A percentile compares a stretch with the other conserved stretches of the same genome.
Evolutionary conservation across 2,888 invertebrate species (phyloP).

Genomic region (Meiosimyza platycephala): DNA sequence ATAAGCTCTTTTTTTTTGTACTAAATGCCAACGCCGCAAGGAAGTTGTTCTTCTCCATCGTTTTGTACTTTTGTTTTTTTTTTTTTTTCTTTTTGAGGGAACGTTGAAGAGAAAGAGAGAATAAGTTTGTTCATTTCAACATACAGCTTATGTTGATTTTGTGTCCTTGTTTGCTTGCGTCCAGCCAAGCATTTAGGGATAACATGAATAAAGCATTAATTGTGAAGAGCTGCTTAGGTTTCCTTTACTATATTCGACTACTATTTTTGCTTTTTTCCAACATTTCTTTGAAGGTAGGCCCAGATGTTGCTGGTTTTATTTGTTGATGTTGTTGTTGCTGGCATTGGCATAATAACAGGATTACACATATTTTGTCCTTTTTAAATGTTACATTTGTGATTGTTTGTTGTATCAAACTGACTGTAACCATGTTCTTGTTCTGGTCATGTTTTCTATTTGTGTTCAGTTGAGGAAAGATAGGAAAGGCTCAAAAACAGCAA

Average conservation of each 20-base stretch:
- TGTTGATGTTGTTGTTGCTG: conserved; percentile 48
- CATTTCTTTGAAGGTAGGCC: conserved; percentile 3
- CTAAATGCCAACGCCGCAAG: too few species aligned
- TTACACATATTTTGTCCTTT: conserved; percentile 61
- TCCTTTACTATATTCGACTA: background rate
- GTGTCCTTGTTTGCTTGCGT: conserved; percentile 55
- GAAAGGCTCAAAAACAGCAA: too few species aligned
- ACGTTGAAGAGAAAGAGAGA: background rate
- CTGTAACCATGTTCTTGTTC: too few species aligned
- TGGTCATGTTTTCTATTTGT: too few species aligned
- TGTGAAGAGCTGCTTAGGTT: conserved; percentile 42
- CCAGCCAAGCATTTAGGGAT: conserved; percentile 56
- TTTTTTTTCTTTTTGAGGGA: background rate
- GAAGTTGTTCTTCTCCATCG: background rate
- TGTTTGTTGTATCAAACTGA: background rate
- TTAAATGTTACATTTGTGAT: conserved; percentile 42
- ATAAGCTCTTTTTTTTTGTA: too few species aligned
- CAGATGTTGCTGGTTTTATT: conserved; percentile 42
- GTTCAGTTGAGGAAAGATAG: too few species aligned
- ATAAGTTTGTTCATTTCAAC: background rate
- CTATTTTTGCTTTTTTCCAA: background rate
- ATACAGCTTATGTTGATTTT: conserved; percentile 10
- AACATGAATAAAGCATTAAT: conserved; percentile 52
- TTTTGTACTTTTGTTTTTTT: background rate
- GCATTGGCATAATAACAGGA: conserved; percentile 57